Conservation (phyloP, 2,797 vertebrate genomes). For the Ceyx erithaca region DNA sequence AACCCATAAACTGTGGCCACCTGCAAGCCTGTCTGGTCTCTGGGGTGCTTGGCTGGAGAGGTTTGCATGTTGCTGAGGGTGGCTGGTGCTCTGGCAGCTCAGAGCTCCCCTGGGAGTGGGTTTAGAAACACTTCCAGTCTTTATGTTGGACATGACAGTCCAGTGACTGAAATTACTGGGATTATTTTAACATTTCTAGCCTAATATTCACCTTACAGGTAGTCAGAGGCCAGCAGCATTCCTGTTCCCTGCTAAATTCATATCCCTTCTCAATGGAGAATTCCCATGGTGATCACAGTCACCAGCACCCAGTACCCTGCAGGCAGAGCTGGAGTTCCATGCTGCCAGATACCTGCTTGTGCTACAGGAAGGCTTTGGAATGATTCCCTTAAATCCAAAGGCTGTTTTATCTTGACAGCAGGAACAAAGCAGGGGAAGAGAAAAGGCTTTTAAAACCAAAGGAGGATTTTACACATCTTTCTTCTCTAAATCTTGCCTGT, state of each 20-base stretch:
- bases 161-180: background rate
- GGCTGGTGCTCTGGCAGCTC: background rate
- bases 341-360: background rate
- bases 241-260: background rate
- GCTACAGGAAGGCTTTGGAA: constrained; percentile 24
- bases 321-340: constrained; percentile 17
- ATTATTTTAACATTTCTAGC: background rate
- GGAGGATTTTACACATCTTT: constrained; percentile 2
- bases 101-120: background rate
- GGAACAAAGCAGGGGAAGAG: constrained; percentile 6
- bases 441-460: constrained; percentile 40
- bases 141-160: background rate
- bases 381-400: background rate
- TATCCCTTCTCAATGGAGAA: background rate
- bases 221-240: background rate
- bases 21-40: background rate
- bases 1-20: accelerated
- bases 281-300: background rate
- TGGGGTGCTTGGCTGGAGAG: background rate
- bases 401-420: constrained; percentile 21
- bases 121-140: background rate
- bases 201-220: background rate
- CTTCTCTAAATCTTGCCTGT: constrained; percentile 16
- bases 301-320: background rate
- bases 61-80: background rate